Evolutionary conservation across 2,797 vertebrate species (phyloP).

Genomic region (Sebastes ruberrimus): DNA sequence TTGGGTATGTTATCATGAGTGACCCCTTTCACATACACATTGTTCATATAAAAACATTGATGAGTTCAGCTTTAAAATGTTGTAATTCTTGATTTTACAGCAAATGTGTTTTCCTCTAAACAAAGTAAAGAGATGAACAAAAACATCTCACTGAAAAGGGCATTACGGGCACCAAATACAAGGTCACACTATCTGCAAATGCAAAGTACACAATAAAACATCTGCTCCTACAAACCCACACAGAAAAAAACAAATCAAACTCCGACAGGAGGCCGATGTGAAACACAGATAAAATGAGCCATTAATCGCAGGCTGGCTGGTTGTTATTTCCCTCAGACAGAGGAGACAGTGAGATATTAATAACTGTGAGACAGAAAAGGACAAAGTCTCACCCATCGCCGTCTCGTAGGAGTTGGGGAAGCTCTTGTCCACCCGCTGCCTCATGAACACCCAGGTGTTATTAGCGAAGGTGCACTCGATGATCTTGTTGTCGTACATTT

Average conservation of each 20-base stretch:
- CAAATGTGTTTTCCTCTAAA: not conserved
- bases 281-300: slow-evolving; percentile 35
- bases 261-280: slow-evolving; percentile 10
- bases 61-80: not conserved
- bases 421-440: slow-evolving; percentile 97
- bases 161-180: slow-evolving; percentile 6
- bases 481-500: slow-evolving; percentile 98
- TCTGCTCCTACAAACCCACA: not conserved
- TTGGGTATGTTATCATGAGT: not conserved
- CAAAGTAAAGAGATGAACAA: slow-evolving; percentile 14
- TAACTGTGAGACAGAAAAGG: not conserved
- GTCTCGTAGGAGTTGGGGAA: slow-evolving; percentile 98
- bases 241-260: slow-evolving; percentile 9
- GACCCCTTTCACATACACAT: not conserved
- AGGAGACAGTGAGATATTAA: slow-evolving; percentile 11
- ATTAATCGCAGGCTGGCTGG: slow-evolving; percentile 28
- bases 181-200: slow-evolving; percentile 18
- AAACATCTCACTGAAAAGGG: not conserved
- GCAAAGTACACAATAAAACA: not conserved
- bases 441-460: slow-evolving; percentile 99
- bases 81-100: not conserved
- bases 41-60: not conserved
- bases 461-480: slow-evolving; percentile 98
- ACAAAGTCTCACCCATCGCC: slow-evolving; percentile 91
- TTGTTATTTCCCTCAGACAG: slow-evolving; percentile 10